Conservation (phyloP, 2,888 invertebrate genomes). For the Scaptomyza reducta region DNA sequence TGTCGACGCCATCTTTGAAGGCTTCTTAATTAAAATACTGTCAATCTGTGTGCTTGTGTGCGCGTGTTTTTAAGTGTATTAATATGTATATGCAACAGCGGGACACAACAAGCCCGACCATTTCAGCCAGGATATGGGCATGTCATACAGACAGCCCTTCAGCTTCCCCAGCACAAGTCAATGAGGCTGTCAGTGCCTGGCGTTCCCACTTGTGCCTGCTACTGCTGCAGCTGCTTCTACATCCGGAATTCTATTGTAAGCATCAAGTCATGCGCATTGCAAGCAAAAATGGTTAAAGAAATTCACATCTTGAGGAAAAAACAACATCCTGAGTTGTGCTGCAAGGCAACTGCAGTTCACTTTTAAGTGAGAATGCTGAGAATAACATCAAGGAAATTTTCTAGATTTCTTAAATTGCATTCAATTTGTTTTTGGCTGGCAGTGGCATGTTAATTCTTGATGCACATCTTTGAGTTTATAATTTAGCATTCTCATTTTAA, state of each 20-base stretch:
- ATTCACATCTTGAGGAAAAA: too few species aligned
- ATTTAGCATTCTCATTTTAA: too few species aligned
- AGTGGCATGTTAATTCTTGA: too few species aligned
- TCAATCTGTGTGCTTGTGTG: constrained; percentile 63
- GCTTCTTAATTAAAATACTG: constrained; percentile 80
- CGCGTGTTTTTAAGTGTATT: constrained; percentile 22
- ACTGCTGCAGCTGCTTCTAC: constrained; percentile 23
- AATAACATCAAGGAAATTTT: too few species aligned
- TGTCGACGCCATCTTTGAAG: constrained; percentile 77
- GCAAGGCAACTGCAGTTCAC: too few species aligned
- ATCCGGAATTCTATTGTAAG: constrained; percentile 72
- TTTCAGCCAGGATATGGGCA: constrained; percentile 28
- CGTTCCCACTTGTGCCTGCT: background rate
- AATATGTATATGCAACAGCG: background rate
- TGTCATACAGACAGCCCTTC: constrained; percentile 18
- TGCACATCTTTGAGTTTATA: too few species aligned
- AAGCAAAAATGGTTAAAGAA: constrained; percentile 24
- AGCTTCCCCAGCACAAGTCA: constrained; percentile 23
- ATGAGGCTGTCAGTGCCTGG: constrained; percentile 38
- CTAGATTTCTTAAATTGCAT: too few species aligned
- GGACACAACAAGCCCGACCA: constrained; percentile 36
- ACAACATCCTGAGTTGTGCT: too few species aligned
- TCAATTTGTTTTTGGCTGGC: too few species aligned
- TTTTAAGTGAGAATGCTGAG: too few species aligned
- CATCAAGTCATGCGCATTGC: constrained; percentile 72